phyloP scores from a whole-genome alignment of 2,888 invertebrate species.

The Noctua fimbriata region DNA sequence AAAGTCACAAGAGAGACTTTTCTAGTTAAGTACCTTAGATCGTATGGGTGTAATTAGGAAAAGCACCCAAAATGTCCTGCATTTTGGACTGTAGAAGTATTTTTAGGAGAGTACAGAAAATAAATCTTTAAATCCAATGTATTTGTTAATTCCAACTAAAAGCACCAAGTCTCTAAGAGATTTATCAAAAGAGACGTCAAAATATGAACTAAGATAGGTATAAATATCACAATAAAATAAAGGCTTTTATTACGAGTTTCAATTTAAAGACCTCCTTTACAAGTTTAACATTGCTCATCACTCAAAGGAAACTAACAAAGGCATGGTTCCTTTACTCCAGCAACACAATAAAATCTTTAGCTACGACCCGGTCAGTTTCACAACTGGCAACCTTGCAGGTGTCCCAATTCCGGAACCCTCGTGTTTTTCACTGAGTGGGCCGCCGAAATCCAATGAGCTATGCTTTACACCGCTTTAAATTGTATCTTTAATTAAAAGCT shows the following conservation, averaged over 20 bases:
- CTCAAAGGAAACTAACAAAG: neutral
- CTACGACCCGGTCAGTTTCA: constrained; percentile 13
- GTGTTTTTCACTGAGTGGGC: constrained; percentile 44
- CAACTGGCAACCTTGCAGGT: constrained; percentile 21
- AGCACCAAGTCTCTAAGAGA: neutral
- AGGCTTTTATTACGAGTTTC: neutral
- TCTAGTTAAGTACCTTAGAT: neutral
- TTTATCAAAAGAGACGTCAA: neutral
- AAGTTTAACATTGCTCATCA: neutral
- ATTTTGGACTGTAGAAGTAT: neutral
- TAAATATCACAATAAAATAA: neutral
- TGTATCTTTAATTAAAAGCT: constrained; percentile 57
- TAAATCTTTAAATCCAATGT: neutral
- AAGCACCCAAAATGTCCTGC: neutral
- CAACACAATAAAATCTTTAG: constrained; percentile 12
- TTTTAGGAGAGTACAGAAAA: neutral
- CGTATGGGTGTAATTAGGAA: no score
- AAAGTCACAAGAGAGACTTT: neutral
- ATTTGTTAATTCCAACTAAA: neutral
- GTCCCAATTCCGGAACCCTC: constrained; percentile 47
- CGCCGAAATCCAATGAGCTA: constrained; percentile 41
- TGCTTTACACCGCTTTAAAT: constrained; percentile 53
- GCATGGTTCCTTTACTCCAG: neutral
- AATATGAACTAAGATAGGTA: neutral
- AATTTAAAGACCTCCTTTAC: neutral